phyloP scores from a whole-genome alignment of 2,797 vertebrate species.

The Arremon brunneinucha region DNA sequence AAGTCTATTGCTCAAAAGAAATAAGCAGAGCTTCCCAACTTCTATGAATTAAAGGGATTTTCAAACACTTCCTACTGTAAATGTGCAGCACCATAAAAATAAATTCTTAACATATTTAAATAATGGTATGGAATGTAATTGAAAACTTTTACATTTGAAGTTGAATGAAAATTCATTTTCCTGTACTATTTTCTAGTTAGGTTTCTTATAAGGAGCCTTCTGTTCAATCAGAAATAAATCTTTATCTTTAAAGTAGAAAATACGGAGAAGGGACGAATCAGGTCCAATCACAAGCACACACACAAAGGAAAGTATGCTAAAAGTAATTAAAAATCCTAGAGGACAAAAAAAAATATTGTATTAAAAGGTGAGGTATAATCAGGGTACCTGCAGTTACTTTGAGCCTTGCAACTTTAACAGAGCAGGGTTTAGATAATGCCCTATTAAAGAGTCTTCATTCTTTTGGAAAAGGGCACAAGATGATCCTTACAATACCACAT shows the following conservation, averaged over 20 bases:
- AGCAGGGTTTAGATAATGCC: neutral
- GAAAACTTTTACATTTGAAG: neutral
- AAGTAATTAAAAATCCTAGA: neutral
- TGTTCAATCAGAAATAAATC: neutral
- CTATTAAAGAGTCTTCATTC: neutral
- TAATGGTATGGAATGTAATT: neutral
- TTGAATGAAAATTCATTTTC: neutral
- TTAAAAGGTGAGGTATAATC: neutral
- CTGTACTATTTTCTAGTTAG: neutral
- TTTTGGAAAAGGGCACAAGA: neutral
- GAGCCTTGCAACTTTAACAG: fast-evolving
- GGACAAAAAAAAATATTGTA: neutral
- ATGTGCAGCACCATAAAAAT: neutral
- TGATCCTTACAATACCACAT: neutral
- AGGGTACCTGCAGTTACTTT: neutral
- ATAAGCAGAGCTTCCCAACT: neutral
- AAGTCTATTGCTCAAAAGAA: neutral
- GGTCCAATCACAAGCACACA: neutral
- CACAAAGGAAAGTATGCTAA: neutral
- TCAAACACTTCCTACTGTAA: neutral
- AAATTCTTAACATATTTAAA: neutral
- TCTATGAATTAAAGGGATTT: neutral
- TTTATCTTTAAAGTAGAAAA: neutral
- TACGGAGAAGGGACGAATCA: neutral
- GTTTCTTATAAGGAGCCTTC: neutral